phyloP scores from a whole-genome alignment of 1,140 invertebrate genomes.

The Harlomillsia oculata region DNA sequence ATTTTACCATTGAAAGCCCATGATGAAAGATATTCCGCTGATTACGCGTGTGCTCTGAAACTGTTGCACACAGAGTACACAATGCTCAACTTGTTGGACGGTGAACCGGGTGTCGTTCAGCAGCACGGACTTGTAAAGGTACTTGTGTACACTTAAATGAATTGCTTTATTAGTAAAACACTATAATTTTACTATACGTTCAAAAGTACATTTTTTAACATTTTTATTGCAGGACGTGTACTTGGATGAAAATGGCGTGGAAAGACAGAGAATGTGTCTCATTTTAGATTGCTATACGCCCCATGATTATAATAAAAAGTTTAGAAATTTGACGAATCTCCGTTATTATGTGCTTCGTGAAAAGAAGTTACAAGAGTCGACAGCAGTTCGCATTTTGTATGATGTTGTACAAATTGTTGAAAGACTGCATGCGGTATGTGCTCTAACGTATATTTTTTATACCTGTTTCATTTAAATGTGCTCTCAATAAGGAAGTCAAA shows the following conservation, averaged over 20 bases:
- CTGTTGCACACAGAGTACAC: conserved; percentile 70
- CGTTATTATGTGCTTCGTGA: conserved; percentile 74
- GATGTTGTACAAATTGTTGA: conserved; percentile 65
- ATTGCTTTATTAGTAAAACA: not conserved
- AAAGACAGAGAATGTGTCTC: conserved; percentile 54
- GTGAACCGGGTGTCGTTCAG: conserved; percentile 64
- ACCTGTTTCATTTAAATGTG: too few relatives aligned
- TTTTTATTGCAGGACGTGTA: conserved; percentile 53
- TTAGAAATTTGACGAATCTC: conserved; percentile 59
- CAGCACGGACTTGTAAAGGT: conserved; percentile 74
- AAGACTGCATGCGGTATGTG: conserved; percentile 59
- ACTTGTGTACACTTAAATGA: conserved; percentile 21
- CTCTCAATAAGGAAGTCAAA: not conserved
- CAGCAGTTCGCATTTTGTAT: conserved; percentile 65
- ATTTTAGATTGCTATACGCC: conserved; percentile 65
- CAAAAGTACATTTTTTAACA: not conserved
- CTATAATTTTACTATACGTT: not conserved
- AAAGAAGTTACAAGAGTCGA: conserved; percentile 64
- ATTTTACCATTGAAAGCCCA: conserved; percentile 48
- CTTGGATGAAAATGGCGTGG: conserved; percentile 52
- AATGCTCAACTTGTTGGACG: conserved; percentile 59
- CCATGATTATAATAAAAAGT: conserved; percentile 61
- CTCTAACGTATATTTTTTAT: not conserved
- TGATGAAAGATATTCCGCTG: conserved; percentile 54
- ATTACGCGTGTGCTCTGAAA: conserved; percentile 72